Evolutionary conservation across 1,140 invertebrate genomes (phyloP), one percentile per base, ranked within the genome.

Genomic region (Drosophila punjabiensis): DNA sequence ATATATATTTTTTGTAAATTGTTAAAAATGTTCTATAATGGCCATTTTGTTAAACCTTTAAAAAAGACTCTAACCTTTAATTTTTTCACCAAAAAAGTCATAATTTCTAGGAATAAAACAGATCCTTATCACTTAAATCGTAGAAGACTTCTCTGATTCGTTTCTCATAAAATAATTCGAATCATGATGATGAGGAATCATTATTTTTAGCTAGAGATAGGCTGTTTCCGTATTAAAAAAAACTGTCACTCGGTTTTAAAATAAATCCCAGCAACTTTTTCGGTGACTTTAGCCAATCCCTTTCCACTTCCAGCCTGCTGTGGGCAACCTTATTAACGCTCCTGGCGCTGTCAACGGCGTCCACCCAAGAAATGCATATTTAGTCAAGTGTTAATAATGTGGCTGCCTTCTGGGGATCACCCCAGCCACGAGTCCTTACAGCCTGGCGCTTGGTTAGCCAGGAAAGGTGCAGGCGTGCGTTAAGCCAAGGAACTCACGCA

Each of bases 341-440:
- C 79, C 65, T 81, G 74, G 50, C 66, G 65, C 76, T 68, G 82
- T 82, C 76, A 79, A 88, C 84, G 71, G 68, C 65, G 81, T 88
- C 77, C 69, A 80, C 73, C 76, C 79, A 92, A 92, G 87, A 92
- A 92, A 92, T 91, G 91, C 91, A 92, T 92, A 92, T 92, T 92
- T 76, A 92, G 91, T 92, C 91, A 75, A 92, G 91, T 92, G 91
- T 92, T 92, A 92, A 92, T 92, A 92, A 92, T 91, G 79, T 68
- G 88, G 82, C 76, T 82, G 79, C 82, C 87, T 79, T 67, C 37
- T 48, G 69, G 65, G 68, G 68, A 74, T 79, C 78, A 37, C 30
- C 63, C 78, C 70, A n/a, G 20, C 33, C 14, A 10, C 20, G 8
- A 24, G 9, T 56, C 50, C 55, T 79, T 45, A 30, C 20, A 68